A percentile compares a stretch with the other conserved stretches of the same genome.
These are phyloP conservation scores for Lymantria dispar DNA, from an alignment of 2,888 invertebrate species.

Conservation along the genomic window DNA sequence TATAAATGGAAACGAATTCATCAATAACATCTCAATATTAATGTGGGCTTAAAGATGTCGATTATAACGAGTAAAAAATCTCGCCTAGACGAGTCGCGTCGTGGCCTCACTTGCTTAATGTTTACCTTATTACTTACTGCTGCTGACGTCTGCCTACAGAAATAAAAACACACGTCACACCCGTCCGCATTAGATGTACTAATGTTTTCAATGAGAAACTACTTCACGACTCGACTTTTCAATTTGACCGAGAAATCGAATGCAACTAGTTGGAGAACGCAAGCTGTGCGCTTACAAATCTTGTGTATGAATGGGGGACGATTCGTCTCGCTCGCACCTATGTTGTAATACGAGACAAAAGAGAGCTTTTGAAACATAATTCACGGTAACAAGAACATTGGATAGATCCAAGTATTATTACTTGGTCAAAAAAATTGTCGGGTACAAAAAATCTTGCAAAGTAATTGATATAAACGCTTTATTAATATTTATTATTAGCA, in stretches of 20 bases:
- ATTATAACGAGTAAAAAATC: constrained; percentile 20
- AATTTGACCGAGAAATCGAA: constrained; percentile 50
- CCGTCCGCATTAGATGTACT: constrained; percentile 42
- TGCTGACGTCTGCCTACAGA: constrained; percentile 58
- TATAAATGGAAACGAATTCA: neutral
- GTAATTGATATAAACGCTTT: too few species aligned
- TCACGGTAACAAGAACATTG: constrained; percentile 28
- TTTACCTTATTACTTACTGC: constrained; percentile 75
- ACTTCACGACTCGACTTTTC: constrained; percentile 38
- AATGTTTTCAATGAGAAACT: constrained; percentile 33
- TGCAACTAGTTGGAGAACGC: constrained; percentile 44
- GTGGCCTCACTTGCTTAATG: constrained; percentile 65
- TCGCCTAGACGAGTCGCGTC: constrained; percentile 33
- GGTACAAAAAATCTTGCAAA: too few species aligned
- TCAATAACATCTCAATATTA: neutral
- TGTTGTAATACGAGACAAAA: constrained; percentile 20
- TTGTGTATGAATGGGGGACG: constrained; percentile 49
- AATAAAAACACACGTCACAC: constrained; percentile 65
- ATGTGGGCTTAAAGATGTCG: constrained; percentile 4
- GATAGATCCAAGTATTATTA: constrained; percentile 19
- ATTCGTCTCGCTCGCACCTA: constrained; percentile 34
- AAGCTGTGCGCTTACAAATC: constrained; percentile 46
- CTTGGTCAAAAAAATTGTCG: too few species aligned
- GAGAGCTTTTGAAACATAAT: constrained; percentile 33
- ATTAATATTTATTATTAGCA: too few species aligned